phyloP scores from a whole-genome alignment of 2,113 vertebrate species.

The Sylvicapra grimmia region DNA sequence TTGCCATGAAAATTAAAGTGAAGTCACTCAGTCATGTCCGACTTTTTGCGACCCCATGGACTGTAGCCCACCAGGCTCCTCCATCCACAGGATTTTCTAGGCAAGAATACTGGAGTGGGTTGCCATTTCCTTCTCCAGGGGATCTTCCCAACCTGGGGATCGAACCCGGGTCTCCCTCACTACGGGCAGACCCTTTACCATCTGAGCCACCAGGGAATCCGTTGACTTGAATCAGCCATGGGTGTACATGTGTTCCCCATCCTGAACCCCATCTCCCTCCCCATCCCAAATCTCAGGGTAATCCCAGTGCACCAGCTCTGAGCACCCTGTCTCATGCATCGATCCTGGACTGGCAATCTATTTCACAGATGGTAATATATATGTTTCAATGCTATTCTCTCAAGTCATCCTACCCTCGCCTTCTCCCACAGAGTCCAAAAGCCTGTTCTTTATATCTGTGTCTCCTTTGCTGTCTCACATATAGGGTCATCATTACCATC shows the following conservation, averaged over 20 bases:
- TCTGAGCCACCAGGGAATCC: too few species aligned
- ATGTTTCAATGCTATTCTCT: background rate
- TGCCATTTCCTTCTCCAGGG: too few species aligned
- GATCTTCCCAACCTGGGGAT: too few species aligned
- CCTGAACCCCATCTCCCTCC: background rate
- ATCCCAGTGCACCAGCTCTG: background rate
- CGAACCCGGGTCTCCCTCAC: fast-evolving
- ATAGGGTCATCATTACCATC: background rate
- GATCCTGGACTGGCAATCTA: fast-evolving
- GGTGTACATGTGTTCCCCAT: background rate
- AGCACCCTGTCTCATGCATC: background rate
- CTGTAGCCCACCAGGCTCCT: too few species aligned
- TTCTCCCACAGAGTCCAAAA: background rate
- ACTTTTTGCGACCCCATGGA: too few species aligned
- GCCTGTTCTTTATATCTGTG: background rate
- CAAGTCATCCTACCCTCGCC: background rate
- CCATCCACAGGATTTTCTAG: too few species aligned
- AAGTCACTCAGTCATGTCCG: too few species aligned
- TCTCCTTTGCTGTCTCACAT: background rate
- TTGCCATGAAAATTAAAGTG: too few species aligned
- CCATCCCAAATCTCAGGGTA: background rate
- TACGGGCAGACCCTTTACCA: fast-evolving
- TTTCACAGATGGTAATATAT: background rate
- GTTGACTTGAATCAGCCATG: background rate
- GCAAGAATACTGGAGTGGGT: too few species aligned